phyloP scores from a whole-genome alignment of 2,113 vertebrate genomes.

The Psammodynastes pulverulentus region DNA sequence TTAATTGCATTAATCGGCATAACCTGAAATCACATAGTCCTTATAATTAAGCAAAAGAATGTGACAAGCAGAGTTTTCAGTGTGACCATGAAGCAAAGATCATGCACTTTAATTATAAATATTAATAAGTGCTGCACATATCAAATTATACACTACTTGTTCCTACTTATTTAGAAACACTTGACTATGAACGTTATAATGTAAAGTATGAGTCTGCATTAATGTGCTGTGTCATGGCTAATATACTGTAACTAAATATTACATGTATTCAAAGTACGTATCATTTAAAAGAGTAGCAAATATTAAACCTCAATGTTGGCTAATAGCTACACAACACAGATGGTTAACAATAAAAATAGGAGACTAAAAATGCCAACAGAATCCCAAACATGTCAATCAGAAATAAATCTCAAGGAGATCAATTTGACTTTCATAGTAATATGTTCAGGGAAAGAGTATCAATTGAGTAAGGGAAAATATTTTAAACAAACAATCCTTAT shows the following conservation, averaged over 20 bases:
- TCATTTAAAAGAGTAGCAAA: slow-evolving; percentile 47
- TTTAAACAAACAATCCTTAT: not conserved
- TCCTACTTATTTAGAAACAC: slow-evolving; percentile 58
- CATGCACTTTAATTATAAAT: slow-evolving; percentile 70
- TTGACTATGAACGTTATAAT: slow-evolving; percentile 53
- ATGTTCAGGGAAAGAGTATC: not conserved
- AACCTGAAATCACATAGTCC: slow-evolving; percentile 56
- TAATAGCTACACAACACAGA: not conserved
- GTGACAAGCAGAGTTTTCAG: slow-evolving; percentile 57
- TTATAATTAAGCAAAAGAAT: slow-evolving; percentile 67
- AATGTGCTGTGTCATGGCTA: slow-evolving; percentile 60
- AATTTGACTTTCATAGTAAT: not conserved
- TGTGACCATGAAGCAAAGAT: slow-evolving; percentile 63
- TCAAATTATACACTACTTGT: slow-evolving; percentile 72
- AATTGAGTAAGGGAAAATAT: not conserved
- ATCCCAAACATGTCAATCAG: not conserved
- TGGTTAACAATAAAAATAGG: not conserved
- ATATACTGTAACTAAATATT: slow-evolving; percentile 41
- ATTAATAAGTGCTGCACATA: slow-evolving; percentile 70
- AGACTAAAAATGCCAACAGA: not conserved
- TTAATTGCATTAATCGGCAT: slow-evolving; percentile 68
- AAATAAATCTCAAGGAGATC: not conserved
- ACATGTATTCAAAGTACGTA: slow-evolving; percentile 45
- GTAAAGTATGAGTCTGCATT: slow-evolving; percentile 55
- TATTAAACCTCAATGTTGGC: not conserved